Conservation (phyloP, 2,888 invertebrate genomes). For the Leptopilina myrica region DNA sequence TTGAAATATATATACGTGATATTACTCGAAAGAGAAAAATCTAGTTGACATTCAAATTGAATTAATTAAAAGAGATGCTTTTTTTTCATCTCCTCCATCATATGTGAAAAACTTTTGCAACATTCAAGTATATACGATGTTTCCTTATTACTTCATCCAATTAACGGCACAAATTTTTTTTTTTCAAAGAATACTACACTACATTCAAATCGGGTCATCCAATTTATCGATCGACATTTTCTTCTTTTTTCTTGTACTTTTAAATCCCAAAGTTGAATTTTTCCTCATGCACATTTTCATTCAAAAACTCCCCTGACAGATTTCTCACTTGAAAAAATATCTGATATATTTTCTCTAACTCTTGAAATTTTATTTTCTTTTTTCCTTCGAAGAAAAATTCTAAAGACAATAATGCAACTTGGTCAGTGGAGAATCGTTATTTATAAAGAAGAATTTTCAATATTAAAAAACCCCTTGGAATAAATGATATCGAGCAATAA, state of each 20-base stretch:
- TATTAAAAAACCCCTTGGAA: too few species aligned
- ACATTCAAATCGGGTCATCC: slow-evolving; percentile 45
- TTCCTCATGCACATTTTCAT: slow-evolving; percentile 1
- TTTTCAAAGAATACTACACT: slow-evolving; percentile 42
- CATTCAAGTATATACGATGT: background rate
- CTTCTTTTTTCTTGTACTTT: slow-evolving; percentile 25
- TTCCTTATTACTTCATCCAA: slow-evolving; percentile 56
- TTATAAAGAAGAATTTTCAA: too few species aligned
- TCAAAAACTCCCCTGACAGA: background rate
- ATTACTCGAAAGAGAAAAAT: slow-evolving; percentile 18
- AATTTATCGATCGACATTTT: slow-evolving; percentile 43
- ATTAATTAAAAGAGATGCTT: slow-evolving; percentile 7
- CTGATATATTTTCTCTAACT: too few species aligned
- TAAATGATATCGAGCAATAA: too few species aligned
- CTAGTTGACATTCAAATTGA: background rate
- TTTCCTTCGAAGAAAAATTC: slow-evolving; percentile 1
- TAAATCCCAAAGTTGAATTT: slow-evolving; percentile 5
- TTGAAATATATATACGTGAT: background rate
- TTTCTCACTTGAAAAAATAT: background rate
- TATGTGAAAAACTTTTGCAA: background rate
- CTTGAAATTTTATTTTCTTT: background rate
- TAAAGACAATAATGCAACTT: background rate
- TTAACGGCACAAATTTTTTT: slow-evolving; percentile 51
- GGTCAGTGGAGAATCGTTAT: background rate
- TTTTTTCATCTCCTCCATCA: background rate